Base-by-base conservation (phyloP, 2,888 invertebrate genomes). In the Oxyteleia sp. region DNA sequence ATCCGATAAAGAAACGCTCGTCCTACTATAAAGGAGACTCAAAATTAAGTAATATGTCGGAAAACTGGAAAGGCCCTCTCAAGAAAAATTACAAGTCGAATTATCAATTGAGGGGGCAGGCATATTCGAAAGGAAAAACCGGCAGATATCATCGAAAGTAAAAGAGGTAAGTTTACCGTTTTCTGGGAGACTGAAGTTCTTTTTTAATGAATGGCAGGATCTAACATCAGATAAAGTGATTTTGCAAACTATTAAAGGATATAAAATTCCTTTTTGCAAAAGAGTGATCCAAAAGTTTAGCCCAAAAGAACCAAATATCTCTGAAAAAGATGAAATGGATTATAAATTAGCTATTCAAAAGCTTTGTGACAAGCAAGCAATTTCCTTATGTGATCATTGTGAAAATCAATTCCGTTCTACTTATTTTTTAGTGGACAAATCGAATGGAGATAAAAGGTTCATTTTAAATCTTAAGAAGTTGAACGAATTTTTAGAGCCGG, bases 391-490 rank as follows among this genome's bases (percentile, higher is more conserved):
- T 26, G 23, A 53, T 23, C 35, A 29, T 11, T 18, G 32, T 29
- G 15, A 57, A 38, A 53, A 45, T 10, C 84, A 82, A 45, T 84
- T 74, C 5, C 18, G 78, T 18, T 84, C 82, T 13, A 55, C 72
- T 13, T 76, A 68, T 66, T 84, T 82, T 26, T 51, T 74, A 32
- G 75, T 84, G 13, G 72, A 47, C 20, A 82, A 84, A 29, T 45
- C 76, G 16, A 59, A 84, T 18, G 81, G 76, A n/a, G 29, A 43
- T 18, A 49, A 63, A 38, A 74, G 86, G 16, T 74, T 85, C 15
- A 84, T 85, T 16, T 26, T 87, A 11, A 87, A 86, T 18, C 49
- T 83, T 5, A 85, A 84, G 45, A 68, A 78, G 5, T 53, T 87
- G 1, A 87, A 85, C 49, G 66, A 64, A 8, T 86, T 85, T 68